Evolutionary conservation across 1,140 invertebrate species (phyloP).

Genomic region (Drosophila lacteicornis): DNA sequence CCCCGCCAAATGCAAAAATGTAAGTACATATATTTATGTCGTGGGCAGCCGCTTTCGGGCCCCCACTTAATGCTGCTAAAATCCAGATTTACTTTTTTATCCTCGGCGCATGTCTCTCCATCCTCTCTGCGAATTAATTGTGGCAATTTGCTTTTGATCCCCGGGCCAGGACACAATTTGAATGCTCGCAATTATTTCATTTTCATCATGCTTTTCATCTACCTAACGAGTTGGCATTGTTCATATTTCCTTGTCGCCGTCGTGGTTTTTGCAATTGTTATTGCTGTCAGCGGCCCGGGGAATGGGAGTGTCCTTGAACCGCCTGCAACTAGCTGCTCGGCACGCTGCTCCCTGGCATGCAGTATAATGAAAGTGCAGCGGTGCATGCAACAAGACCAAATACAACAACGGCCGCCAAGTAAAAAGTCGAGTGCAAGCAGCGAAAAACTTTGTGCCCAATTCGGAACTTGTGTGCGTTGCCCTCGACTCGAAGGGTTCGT

Average conservation of each 20-base stretch:
- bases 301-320: constrained; percentile 67
- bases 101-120: constrained; percentile 34
- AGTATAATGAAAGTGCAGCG: constrained; percentile 76
- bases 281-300: constrained; percentile 55
- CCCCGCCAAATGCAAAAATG: constrained; percentile 15
- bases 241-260: constrained; percentile 44
- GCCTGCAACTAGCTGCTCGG: constrained; percentile 66
- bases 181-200: constrained; percentile 61
- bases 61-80: constrained; percentile 33
- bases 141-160: constrained; percentile 56
- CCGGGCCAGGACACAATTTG: constrained; percentile 35
- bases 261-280: constrained; percentile 37
- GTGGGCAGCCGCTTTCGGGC: constrained; percentile 1
- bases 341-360: constrained; percentile 22
- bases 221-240: constrained; percentile 53
- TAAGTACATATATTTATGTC: constrained; percentile 12
- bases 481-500: constrained; percentile 27
- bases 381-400: constrained; percentile 59
- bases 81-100: constrained; percentile 51
- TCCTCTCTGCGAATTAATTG: constrained; percentile 55
- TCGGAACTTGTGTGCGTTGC: constrained; percentile 44
- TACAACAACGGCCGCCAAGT: constrained; percentile 24
- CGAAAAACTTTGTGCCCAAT: constrained; percentile 54
- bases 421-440: constrained; percentile 41
- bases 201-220: constrained; percentile 54